Evolutionary conservation across 1,140 invertebrate genomes (phyloP), one percentile per base, ranked within the genome.

Genomic region (Papilio helenus): DNA sequence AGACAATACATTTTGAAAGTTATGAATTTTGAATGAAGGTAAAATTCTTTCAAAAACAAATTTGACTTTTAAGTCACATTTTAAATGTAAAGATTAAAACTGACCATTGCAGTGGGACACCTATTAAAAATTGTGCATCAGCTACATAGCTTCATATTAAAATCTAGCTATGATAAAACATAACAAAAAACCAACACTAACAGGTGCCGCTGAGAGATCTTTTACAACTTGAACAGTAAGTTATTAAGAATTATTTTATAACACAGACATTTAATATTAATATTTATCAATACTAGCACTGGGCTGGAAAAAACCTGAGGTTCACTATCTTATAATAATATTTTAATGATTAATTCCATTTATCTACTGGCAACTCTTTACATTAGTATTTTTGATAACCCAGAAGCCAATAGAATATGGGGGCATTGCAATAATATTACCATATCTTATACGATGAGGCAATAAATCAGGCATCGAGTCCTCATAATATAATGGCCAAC

Each of bases 391-490:
- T 82, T 95, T 95, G 72, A 96, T 85, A 3, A 96, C 91, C 93
- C 96, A 95, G 89, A 97, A 97, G 46, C 94, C 94, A 84, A 96
- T 95, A 2, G 96, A 96, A 82, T 95, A 95, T 26, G 95, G 93
- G 20, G 96, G 95, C 88, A 97, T 90, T 29, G 91, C 84, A 80
- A 96, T 93, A 76, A 89, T 86, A 44, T 94, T 87, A 16, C 90
- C 86, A 83, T 90, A 88, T 79, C 90, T 86, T 46, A 95, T 81
- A 76, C 93, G 90, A 39, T 89, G 86, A 72, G 96, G 95, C 77
- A 89, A 82, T 58, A 97, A 94, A 14, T 93, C 83, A 51, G 95
- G 96, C 80, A 96, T 84, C 81, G 90, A 84, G 39, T 94, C 93
- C 78, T 96, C 92, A 80, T 91, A 93, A 76, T 92, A 88, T 16